Base-by-base conservation (phyloP, 2,797 vertebrate genomes). In the Siniperca obscura region DNA sequence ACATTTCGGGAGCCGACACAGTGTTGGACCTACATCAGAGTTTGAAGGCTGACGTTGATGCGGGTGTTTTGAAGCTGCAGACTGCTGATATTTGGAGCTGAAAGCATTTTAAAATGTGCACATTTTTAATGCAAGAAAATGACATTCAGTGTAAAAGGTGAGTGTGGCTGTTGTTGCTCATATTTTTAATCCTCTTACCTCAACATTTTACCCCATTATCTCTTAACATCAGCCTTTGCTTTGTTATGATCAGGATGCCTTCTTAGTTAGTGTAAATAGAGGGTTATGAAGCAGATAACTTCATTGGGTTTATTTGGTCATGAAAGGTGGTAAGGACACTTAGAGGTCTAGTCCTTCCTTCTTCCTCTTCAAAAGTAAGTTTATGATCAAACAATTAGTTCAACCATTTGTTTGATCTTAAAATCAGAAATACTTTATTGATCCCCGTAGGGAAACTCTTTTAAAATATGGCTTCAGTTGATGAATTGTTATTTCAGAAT, bases 1-100 rank as follows among this genome's bases (percentile, higher is more conserved):
- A 76, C 66, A 85, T 76, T 60, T 52, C 1, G 2, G 12, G 22
- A 72, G 40, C 4, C 8, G 36, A 55, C 74, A 0, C 16, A 1
- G 11, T 53, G 11, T n/a, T 16, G 76, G 62, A 56, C 62, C 44
- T 17, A 17, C 61, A 19, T 27, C 25, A 12, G 66, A 0, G 52
- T 69, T 65, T 48, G 74, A 71, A 44, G 25, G 79, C 40, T 73
- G 84, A 55, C 25, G 48, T 19, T 72, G 74, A 71, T 38, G 70
- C 36, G 17, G 55, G 59, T 11, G 62, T 59, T 60, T 1, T 13
- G 52, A 25, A 62, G 70, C 64, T 59, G 76, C 70, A 85, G 80
- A 79, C 70, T 53, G 50, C 34, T 34, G 30, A 4, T 12, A 7
- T 73, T 70, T 59, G 55, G 73, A 44, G 76, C 64, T 10, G 44